A percentile compares a stretch with the other conserved stretches of the same genome.
phyloP scores from a whole-genome alignment of 2,113 vertebrate genomes.

The Prunella fulvescens region DNA sequence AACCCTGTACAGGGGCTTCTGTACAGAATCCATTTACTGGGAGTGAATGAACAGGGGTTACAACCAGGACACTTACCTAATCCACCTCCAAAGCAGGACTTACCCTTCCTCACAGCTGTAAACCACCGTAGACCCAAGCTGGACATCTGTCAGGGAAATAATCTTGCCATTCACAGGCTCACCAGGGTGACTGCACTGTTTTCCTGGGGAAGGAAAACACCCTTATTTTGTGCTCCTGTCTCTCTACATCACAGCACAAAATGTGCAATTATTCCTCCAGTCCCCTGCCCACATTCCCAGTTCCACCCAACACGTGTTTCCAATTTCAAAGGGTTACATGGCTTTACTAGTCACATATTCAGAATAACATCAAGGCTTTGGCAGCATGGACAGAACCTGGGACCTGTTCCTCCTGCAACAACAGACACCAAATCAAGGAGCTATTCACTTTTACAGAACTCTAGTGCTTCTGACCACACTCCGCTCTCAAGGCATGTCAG shows the following conservation, averaged over 20 bases:
- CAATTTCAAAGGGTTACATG: not conserved
- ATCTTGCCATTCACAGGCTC: constrained; percentile 61
- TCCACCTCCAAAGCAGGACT: not conserved
- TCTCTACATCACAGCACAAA: not conserved
- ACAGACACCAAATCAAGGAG: constrained; percentile 6
- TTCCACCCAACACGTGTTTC: not conserved
- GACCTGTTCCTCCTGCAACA: not conserved
- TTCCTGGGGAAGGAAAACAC: constrained; percentile 30
- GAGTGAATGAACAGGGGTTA: not conserved
- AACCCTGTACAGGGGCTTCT: not conserved
- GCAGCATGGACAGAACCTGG: constrained; percentile 25
- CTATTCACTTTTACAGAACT: constrained; percentile 71
- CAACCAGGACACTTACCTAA: not conserved
- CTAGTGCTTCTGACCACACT: constrained; percentile 59
- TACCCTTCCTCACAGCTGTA: constrained; percentile 70
- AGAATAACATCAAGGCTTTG: not conserved
- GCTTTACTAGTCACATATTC: constrained; percentile 59
- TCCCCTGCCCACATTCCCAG: not conserved
- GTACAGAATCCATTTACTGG: not conserved
- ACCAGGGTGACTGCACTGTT: constrained; percentile 51
- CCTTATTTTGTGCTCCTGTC: not conserved
- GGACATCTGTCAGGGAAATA: not conserved
- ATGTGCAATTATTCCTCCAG: not conserved
- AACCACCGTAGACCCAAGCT: constrained; percentile 35
- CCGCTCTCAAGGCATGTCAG: constrained; percentile 44